These are phyloP conservation scores for Oryzias curvinotus DNA, from an alignment of 2,113 vertebrate genomes.

Conservation along the genomic window DNA sequence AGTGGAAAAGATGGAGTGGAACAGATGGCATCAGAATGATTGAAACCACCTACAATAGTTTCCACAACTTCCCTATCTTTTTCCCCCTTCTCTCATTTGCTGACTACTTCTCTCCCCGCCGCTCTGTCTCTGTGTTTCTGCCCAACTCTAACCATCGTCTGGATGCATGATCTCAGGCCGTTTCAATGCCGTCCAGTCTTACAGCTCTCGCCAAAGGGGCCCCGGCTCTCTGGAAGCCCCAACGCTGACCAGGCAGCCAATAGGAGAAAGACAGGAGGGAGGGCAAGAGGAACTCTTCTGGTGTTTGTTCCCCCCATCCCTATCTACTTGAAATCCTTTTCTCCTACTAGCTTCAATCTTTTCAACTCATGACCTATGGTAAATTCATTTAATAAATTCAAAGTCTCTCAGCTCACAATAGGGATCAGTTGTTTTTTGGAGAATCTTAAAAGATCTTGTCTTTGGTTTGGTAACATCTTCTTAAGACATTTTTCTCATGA, in stretches of 20 bases:
- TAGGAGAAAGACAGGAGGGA: conserved; percentile 45
- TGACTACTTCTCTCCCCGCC: conserved; percentile 10
- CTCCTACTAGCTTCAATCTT: background rate
- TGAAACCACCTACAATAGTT: conserved; percentile 73
- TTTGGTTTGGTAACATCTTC: too few species aligned
- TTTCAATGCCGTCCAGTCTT: conserved; percentile 54
- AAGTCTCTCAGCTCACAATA: too few species aligned
- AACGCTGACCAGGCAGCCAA: conserved; percentile 64
- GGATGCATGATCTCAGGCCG: conserved; percentile 36
- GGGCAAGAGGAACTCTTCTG: conserved; percentile 10
- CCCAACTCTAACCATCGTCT: conserved; percentile 35
- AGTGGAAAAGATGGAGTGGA: conserved; percentile 64
- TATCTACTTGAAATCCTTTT: background rate
- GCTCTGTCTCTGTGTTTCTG: background rate
- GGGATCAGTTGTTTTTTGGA: too few species aligned
- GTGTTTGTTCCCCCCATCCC: background rate
- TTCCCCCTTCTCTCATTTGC: conserved; percentile 13
- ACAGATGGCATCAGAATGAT: conserved; percentile 72
- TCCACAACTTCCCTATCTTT: conserved; percentile 47
- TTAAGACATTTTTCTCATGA: too few species aligned
- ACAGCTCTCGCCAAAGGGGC: conserved; percentile 61
- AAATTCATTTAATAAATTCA: background rate
- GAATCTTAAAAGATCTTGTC: too few species aligned
- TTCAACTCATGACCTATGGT: conserved; percentile 5
- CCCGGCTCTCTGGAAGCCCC: conserved; percentile 58